Percentiles rank a stretch among this genome's conserved stretches.
Evolutionary conservation across 2,797 vertebrate species (phyloP).

Genomic region (Fringilla coelebs): DNA sequence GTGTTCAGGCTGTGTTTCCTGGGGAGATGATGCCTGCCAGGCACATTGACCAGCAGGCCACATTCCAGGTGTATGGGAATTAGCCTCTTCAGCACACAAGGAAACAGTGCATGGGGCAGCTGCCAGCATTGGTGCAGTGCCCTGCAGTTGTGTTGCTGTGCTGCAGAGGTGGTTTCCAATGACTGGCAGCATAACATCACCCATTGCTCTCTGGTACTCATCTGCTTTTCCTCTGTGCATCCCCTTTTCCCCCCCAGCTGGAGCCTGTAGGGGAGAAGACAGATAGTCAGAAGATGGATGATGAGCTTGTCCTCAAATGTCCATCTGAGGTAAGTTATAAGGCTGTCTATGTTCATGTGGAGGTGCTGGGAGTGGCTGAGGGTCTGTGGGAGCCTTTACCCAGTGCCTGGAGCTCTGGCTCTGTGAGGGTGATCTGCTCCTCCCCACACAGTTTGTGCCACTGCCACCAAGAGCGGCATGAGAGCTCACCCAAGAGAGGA

Average conservation of each 20-base stretch:
- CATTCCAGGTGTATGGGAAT: neutral
- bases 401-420: neutral
- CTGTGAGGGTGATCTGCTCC: neutral
- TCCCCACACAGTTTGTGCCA: neutral
- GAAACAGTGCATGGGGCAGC: neutral
- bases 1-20: neutral
- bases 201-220: neutral
- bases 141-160: neutral
- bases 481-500: fast-evolving
- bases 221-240: neutral
- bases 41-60: neutral
- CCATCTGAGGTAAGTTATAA: conserved; percentile 63
- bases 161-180: neutral
- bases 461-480: neutral
- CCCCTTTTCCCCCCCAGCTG: conserved; percentile 49
- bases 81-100: neutral
- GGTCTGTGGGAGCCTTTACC: neutral
- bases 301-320: conserved; percentile 50
- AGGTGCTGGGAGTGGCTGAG: neutral
- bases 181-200: neutral
- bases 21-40: neutral
- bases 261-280: conserved; percentile 72
- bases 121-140: neutral
- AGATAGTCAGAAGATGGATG: conserved; percentile 3
- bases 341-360: neutral